phyloP scores from a whole-genome alignment of 2,113 vertebrate species.

The Eonycteris spelaea region DNA sequence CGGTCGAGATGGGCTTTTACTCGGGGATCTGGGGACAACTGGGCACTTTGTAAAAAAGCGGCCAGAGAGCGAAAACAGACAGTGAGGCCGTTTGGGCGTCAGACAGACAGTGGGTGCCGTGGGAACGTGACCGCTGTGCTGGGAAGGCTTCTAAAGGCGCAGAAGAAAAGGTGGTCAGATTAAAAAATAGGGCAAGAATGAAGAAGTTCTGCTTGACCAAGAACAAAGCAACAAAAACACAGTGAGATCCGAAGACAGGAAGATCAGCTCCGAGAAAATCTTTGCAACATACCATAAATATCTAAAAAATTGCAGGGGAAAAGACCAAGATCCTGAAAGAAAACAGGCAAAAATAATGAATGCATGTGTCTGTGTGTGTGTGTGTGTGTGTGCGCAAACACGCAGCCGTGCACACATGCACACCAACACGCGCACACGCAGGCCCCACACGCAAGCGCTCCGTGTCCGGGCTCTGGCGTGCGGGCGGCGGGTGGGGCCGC shows the following conservation, averaged over 20 bases:
- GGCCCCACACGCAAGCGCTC: too few relatives aligned
- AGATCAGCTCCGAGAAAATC: neutral
- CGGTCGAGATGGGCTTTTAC: neutral
- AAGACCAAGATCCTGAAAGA: neutral
- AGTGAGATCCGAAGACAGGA: neutral
- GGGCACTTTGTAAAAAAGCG: neutral
- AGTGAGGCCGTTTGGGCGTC: neutral
- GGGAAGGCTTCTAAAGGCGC: neutral
- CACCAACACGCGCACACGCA: neutral
- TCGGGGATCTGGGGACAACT: neutral
- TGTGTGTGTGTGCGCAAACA: too few relatives aligned
- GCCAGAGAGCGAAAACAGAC: neutral
- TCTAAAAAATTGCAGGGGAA: neutral
- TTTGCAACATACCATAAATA: neutral
- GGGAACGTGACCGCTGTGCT: too few relatives aligned
- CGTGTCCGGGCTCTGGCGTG: too few relatives aligned
- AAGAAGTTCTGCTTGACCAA: neutral
- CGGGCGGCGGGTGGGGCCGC: too few relatives aligned
- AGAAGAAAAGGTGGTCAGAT: neutral
- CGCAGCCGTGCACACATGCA: accelerated
- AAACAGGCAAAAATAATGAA: neutral
- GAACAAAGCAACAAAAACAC: neutral
- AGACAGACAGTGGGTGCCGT: neutral
- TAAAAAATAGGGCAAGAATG: neutral
- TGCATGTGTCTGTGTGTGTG: too few relatives aligned